Evolutionary conservation across 2,888 invertebrate species (phyloP), one percentile per base, ranked within the genome.

Genomic region (Xylocampa areola): DNA sequence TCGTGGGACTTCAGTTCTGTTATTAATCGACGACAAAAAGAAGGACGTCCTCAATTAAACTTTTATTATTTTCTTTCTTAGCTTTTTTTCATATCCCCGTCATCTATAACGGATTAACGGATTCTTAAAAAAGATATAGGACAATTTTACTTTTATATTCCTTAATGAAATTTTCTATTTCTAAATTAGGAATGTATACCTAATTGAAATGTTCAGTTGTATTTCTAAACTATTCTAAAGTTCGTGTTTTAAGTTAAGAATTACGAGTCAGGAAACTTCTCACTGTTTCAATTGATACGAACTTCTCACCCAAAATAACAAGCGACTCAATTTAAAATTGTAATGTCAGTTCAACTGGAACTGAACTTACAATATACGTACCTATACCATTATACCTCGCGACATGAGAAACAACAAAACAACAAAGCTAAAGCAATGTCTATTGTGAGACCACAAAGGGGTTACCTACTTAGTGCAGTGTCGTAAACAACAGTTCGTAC

Each of bases 371-470:
- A 39, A 30, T 13, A 51, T 27, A 10, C 11, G 21, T 21, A 14
- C 29, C 17, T 37, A 43, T 37, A 40, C 57, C 33, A 51, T 64
- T 52, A 53, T 60, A 49, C 49, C 19, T 32, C 51, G 62, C 51
- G 75, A 58, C 60, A 71, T 58, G 68, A 71, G 61, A 65, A 52
- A 54, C 60, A 60, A 60, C 68, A 61, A 49, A 65, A 65, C 63
- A 72, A 74, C 72, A 73, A 74, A 68, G 73, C 57, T 55, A 64
- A 66, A 62, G 68, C 68, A 58, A 50, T 58, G 61, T 66, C 57
- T 68, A 74, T 73, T 65, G 70, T 71, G 39, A 47, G 43, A 40
- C 55, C 61, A 78, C 77, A 77, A 74, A 77, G 72, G 70, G 72
- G 60, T 63, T 63, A 68, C 71, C 68, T 76, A 76, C 73, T 77